Evolutionary conservation across 1,140 invertebrate genomes (phyloP).

Genomic region (Anastrepha ludens): DNA sequence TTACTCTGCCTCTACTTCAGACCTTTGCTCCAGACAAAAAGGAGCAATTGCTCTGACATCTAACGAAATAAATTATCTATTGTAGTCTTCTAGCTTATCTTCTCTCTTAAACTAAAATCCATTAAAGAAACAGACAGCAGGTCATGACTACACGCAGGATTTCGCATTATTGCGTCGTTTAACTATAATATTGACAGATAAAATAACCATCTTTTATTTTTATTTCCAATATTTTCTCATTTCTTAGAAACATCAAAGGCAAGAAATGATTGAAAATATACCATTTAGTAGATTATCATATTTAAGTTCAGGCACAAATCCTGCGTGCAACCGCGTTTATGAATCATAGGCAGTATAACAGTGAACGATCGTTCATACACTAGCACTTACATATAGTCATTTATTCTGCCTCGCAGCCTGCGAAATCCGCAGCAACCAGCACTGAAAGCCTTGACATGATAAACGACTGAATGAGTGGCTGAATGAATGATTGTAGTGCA

Average conservation of each 20-base stretch:
- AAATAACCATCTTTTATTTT: too few species aligned
- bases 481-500: neutral
- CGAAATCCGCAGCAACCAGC: neutral
- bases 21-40: too few species aligned
- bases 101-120: too few species aligned
- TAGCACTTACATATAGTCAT: neutral
- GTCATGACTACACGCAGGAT: too few species aligned
- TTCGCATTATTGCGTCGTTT: too few species aligned
- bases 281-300: neutral
- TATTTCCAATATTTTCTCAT: neutral
- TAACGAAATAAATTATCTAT: too few species aligned
- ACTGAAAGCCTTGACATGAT: slow-evolving; percentile 28
- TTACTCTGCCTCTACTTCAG: too few species aligned
- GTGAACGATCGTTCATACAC: neutral
- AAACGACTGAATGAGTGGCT: neutral
- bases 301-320: neutral
- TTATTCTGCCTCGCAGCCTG: neutral
- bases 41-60: too few species aligned
- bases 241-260: neutral
- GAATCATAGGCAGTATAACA: neutral
- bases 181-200: too few species aligned
- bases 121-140: too few species aligned
- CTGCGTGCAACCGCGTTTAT: too few species aligned
- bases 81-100: too few species aligned
- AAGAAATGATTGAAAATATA: neutral